A percentile compares a stretch with the other conserved stretches of the same genome.
These are phyloP conservation scores for Cettia cetti DNA, from an alignment of 2,113 vertebrate genomes.

Conservation along the genomic window DNA sequence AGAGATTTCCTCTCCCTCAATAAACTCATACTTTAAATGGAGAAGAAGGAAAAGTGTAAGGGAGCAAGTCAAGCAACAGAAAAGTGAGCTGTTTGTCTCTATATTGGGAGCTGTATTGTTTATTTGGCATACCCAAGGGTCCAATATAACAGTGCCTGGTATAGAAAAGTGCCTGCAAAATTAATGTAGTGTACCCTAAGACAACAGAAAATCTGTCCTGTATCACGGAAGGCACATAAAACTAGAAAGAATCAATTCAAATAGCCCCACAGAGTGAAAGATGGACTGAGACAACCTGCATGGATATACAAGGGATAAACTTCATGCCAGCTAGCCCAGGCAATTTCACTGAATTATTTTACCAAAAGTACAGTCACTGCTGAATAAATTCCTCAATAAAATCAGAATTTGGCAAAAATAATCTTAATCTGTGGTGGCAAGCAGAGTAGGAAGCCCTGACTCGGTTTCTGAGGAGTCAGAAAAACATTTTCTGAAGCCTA, in stretches of 20 bases:
- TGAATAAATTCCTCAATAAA: neutral
- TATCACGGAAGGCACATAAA: neutral
- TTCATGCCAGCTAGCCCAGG: neutral
- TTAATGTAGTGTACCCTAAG: neutral
- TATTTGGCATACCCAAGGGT: neutral
- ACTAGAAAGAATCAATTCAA: constrained; percentile 5
- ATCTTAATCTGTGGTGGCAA: neutral
- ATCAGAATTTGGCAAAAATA: neutral
- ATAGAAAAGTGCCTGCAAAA: neutral
- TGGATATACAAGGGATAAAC: neutral
- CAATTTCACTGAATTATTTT: constrained; percentile 12
- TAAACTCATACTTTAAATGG: neutral
- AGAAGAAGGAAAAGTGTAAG: neutral
- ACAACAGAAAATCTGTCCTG: neutral
- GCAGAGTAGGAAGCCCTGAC: neutral
- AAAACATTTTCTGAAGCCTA: neutral
- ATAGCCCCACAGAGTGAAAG: neutral
- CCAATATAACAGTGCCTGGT: neutral
- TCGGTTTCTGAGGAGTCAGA: neutral
- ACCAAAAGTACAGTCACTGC: neutral
- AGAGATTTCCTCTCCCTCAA: neutral
- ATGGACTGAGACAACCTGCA: neutral
- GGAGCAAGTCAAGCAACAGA: neutral
- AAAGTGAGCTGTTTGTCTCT: neutral
- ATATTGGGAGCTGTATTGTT: neutral